A percentile compares a stretch with the other conserved stretches of the same genome.
phyloP scores from a whole-genome alignment of 2,888 invertebrate genomes.

The Trichopoda pennipes region DNA sequence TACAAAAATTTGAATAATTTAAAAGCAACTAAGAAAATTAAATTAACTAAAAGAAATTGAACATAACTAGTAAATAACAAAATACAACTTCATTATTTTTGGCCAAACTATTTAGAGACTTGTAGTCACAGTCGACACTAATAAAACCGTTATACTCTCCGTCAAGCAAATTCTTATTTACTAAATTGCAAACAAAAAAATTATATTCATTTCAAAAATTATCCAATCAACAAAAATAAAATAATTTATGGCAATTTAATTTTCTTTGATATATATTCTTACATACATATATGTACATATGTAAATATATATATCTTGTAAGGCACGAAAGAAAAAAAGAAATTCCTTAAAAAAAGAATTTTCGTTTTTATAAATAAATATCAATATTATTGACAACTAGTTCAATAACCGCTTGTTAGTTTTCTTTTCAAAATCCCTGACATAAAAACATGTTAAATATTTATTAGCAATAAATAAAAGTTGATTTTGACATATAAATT shows the following conservation, averaged over 20 bases:
- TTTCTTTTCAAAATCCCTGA: conserved; percentile 42
- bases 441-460: conserved; percentile 41
- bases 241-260: conserved; percentile 73
- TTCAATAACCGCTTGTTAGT: conserved; percentile 72
- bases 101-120: too few species aligned
- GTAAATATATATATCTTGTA: background rate
- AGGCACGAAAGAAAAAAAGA: background rate
- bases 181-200: too few species aligned
- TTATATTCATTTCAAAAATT: conserved; percentile 20
- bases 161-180: too few species aligned
- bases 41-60: too few species aligned
- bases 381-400: conserved; percentile 60
- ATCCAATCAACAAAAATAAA: background rate
- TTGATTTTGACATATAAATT: too few species aligned
- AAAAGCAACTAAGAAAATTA: too few species aligned
- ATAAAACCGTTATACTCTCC: too few species aligned
- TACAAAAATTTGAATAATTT: too few species aligned
- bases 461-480: conserved; percentile 7
- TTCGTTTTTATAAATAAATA: conserved; percentile 28
- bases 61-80: too few species aligned
- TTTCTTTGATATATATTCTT: conserved; percentile 32
- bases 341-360: conserved; percentile 52
- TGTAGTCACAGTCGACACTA: too few species aligned
- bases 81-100: too few species aligned
- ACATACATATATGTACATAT: conserved; percentile 21